Base-by-base conservation (phyloP, 2,113 vertebrate genomes). In the Centropus bengalensis region DNA sequence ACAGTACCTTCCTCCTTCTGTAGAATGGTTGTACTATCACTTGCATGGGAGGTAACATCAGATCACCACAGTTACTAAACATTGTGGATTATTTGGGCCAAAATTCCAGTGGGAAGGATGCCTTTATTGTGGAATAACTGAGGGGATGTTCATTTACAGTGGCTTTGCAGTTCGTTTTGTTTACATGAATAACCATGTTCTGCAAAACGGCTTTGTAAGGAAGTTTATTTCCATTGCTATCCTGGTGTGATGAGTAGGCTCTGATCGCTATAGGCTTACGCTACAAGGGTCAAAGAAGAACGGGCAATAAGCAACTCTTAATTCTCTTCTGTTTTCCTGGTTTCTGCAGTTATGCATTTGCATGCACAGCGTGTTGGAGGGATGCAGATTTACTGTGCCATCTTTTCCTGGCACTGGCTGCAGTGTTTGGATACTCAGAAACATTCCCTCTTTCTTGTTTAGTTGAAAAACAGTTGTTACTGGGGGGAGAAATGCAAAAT, bases 161-260 rank as follows among this genome's bases (percentile, higher is more conserved):
- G 82, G 93, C 90, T 94, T 94, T 88, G 54, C 74, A 82, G 92
- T 38, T 87, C 19, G 38, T 76, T 91, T 73, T 86, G 44, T 90
- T 81, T 36, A 78, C 82, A 90, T 77, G 38, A 85, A 91, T 71
- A 91, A 28, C 0, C 5, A 11, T 90, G 52, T 60, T 1, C 3
- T 87, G 86, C 76, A 93, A 54, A 94, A 27, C 58, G 69, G 54
- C 83, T 73, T 91, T 52, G 62, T 21, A 8, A 81, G 52, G 64
- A 62, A 64, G 74, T 36, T 79, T 32, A 58, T 95, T 90, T 82
- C 40, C 47, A 27, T 42, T 27, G 54, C 75, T 60, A 0, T 63
- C 67, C 69, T 32, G 7, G 17, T 56, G 88, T 86, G 82, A 40
- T 67, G 44, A 56, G 62, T 32, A 60, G 81, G 45, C 47, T 82